Evolutionary conservation across 2,888 invertebrate species (phyloP), one percentile per base, ranked within the genome.

Genomic region (Litoditis marina): DNA sequence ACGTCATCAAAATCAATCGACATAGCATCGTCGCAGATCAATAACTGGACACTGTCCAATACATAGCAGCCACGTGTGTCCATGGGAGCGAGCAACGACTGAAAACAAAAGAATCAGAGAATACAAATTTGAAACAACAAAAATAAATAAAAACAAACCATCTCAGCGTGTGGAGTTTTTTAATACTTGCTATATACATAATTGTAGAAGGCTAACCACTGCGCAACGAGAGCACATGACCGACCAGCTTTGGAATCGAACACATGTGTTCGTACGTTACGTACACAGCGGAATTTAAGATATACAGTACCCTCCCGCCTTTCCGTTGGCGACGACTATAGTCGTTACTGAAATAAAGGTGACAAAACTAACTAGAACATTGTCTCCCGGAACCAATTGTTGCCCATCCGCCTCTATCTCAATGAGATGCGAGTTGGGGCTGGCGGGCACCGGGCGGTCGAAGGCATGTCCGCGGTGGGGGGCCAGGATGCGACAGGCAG

Each of bases 41-140:
- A 50, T n/a, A 50, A 5, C 6, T 27, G 2, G 6, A 50, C 8
- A 19, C 28, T 54, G 30, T 61, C 54, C 19, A 61, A 8, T 22
- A 61, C 54, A 47, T 47, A 61, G 36, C 54, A 55, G 1, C 55
- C 61, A 27, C 31, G 46, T 25, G 44, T 30, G 19, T 25, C 42
- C 7, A 34, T 32, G 6, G 46, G 47, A 25, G 22, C 31, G 6
- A 27, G n/a, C 2, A 60, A 60, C 8, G 11, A 16, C 60, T 60
- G 34, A 6, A 59, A 2, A 32, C 27, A 16, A 22, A 4, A 2
- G n/a, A 8, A 16, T 27, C 16, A 27, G 4, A 30, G 2, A 8
- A 49, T 6, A 27, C 2, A 27, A 13, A 8, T 1, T 16, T 8
- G 6, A 52, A 28, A 7, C 32, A 30, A 11, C n/a, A 4, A 31